phyloP scores from a whole-genome alignment of 2,113 vertebrate species.

The Octodon degus region DNA sequence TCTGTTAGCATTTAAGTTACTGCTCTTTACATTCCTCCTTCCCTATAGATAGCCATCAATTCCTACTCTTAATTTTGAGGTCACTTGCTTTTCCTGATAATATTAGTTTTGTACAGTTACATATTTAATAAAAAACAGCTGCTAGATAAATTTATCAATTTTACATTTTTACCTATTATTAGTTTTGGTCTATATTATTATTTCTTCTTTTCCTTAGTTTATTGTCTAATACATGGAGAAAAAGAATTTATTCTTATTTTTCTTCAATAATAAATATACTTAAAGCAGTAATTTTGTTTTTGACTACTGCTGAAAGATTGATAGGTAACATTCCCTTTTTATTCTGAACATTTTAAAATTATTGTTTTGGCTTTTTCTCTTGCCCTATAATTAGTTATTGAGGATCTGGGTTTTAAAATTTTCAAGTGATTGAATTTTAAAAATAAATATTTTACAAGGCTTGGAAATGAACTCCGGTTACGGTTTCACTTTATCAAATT shows the following conservation, averaged over 20 bases:
- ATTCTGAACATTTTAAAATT: not conserved
- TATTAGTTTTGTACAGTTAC: not conserved
- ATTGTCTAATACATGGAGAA: not conserved
- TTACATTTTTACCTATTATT: not conserved
- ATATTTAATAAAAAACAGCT: not conserved
- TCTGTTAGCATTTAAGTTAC: not conserved
- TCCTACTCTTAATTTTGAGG: not conserved
- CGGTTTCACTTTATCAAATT: not conserved
- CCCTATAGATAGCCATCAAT: not conserved
- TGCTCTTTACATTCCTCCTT: not conserved
- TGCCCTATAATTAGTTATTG: slow-evolving; percentile 7
- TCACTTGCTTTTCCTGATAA: not conserved
- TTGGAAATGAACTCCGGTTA: not conserved
- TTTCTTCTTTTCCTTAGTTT: not conserved
- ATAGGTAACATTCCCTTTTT: not conserved
- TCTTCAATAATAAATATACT: not conserved
- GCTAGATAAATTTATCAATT: not conserved
- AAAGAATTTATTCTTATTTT: not conserved
- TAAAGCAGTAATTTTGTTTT: not conserved
- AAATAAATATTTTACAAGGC: slow-evolving; percentile 40
- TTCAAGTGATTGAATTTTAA: not conserved
- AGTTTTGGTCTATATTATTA: not conserved
- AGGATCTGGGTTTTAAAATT: not conserved
- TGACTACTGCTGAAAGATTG: not conserved
- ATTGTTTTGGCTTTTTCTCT: not conserved